Conservation (phyloP, 2,888 invertebrate genomes). For the Lacanobia oleracea region DNA sequence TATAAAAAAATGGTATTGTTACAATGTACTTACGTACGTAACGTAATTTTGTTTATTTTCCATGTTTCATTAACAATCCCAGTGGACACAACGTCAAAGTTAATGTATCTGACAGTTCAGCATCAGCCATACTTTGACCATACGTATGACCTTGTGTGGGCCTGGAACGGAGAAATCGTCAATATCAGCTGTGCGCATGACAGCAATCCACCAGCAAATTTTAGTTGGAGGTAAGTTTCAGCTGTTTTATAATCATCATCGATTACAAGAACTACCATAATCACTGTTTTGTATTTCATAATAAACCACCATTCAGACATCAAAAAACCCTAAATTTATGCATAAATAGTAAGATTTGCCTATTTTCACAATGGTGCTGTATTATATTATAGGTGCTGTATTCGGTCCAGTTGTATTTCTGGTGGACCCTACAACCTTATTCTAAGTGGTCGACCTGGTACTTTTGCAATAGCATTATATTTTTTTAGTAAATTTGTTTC, state of each 20-base stretch:
- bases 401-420: background rate
- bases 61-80: conserved; percentile 32
- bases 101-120: conserved; percentile 77
- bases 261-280: too few species aligned
- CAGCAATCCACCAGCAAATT: conserved; percentile 78
- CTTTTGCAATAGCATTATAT: background rate
- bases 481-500: background rate
- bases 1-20: too few species aligned
- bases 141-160: conserved; percentile 75
- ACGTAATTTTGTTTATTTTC: too few species aligned
- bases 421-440: background rate
- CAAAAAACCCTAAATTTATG: too few species aligned
- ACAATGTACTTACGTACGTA: too few species aligned
- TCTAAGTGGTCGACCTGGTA: background rate
- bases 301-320: too few species aligned
- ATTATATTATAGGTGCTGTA: too few species aligned
- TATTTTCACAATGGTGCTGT: too few species aligned
- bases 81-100: conserved; percentile 71
- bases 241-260: too few species aligned
- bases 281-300: too few species aligned
- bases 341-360: too few species aligned
- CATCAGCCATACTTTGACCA: conserved; percentile 78
- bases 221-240: conserved; percentile 79
- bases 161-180: conserved; percentile 78
- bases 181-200: conserved; percentile 79